Evolutionary conservation across 2,113 vertebrate genomes (phyloP).

Genomic region (Gymnocephalus cernua): DNA sequence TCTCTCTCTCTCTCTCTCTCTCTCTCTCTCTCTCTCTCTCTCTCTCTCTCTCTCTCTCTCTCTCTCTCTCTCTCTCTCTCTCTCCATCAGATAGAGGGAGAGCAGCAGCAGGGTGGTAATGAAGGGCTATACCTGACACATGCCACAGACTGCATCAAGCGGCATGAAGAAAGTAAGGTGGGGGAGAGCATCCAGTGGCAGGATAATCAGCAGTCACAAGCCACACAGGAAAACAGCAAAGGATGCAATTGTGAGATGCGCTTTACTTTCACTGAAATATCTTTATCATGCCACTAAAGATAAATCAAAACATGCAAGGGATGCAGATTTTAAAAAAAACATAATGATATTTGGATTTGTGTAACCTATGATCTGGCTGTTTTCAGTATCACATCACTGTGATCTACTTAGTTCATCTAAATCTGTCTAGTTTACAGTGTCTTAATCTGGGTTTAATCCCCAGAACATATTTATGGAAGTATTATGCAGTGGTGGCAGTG

Average conservation of each 20-base stretch:
- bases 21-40: neutral
- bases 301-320: neutral
- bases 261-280: slow-evolving; percentile 22
- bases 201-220: slow-evolving; percentile 49
- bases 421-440: slow-evolving; percentile 67
- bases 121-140: slow-evolving; percentile 69
- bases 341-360: slow-evolving; percentile 56
- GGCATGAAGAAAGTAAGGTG: slow-evolving; percentile 30
- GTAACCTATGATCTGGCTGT: slow-evolving; percentile 44
- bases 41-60: slow-evolving; percentile 29
- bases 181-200: slow-evolving; percentile 49
- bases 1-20: slow-evolving; percentile 28
- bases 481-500: slow-evolving; percentile 26
- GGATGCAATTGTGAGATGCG: slow-evolving; percentile 24
- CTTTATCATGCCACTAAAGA: neutral
- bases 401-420: slow-evolving; percentile 67
- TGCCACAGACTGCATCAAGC: slow-evolving; percentile 64
- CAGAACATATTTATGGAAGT: slow-evolving; percentile 73
- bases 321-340: slow-evolving; percentile 17
- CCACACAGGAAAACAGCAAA: slow-evolving; percentile 26
- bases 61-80: neutral
- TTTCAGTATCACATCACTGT: slow-evolving; percentile 57
- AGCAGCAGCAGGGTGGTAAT: slow-evolving; percentile 65
- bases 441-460: slow-evolving; percentile 74
- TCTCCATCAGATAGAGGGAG: neutral